These are phyloP conservation scores for Xylocampa areola DNA, from an alignment of 2,888 invertebrate species.

Conservation along the genomic window DNA sequence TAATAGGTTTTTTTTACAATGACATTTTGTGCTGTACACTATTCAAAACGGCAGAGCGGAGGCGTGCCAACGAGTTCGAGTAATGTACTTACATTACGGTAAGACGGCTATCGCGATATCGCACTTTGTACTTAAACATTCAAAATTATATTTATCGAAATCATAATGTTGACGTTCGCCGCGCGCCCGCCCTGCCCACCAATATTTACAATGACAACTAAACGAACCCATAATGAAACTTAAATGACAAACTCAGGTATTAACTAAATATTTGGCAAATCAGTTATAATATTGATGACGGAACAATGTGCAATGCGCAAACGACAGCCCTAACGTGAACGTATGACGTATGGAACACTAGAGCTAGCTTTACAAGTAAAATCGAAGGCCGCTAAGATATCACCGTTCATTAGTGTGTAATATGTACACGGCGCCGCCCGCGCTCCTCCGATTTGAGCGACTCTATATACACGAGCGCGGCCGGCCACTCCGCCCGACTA, in stretches of 20 bases:
- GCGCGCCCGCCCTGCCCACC: constrained; percentile 66
- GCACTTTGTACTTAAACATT: constrained; percentile 77
- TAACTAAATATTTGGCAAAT: constrained; percentile 87
- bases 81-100: constrained; percentile 65
- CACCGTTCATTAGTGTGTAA: constrained; percentile 87
- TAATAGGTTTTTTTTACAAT: constrained; percentile 85
- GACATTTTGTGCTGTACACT: constrained; percentile 87
- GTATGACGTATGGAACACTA: constrained; percentile 77
- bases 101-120: constrained; percentile 64
- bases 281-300: constrained; percentile 67
- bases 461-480: constrained; percentile 74
- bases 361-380: constrained; percentile 88
- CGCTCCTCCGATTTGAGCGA: constrained; percentile 68
- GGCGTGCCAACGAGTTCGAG: constrained; percentile 61
- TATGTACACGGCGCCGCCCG: constrained; percentile 78
- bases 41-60: constrained; percentile 67
- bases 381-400: constrained; percentile 90
- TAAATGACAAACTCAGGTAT: constrained; percentile 72
- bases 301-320: constrained; percentile 72
- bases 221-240: constrained; percentile 73
- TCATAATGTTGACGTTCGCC: constrained; percentile 64
- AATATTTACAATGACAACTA: constrained; percentile 83
- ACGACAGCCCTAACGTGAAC: constrained; percentile 69
- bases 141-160: constrained; percentile 64
- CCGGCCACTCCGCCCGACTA: constrained; percentile 24